Percentiles rank a stretch among this genome's conserved stretches.
Evolutionary conservation across 2,113 vertebrate genomes (phyloP).

Genomic region (Crotalus viridis): DNA sequence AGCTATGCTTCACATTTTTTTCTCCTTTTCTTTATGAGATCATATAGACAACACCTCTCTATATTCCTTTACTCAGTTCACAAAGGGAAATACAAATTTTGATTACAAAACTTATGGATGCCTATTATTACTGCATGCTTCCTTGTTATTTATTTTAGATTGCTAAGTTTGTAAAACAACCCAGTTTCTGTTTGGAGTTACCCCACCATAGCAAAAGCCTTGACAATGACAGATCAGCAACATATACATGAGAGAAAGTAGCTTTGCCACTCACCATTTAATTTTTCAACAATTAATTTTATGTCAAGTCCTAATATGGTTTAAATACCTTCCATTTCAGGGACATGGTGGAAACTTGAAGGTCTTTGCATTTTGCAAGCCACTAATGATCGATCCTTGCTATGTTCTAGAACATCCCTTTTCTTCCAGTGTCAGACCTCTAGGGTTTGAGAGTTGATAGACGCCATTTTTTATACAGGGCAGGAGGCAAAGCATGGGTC

Average conservation of each 20-base stretch:
- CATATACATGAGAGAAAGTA: background rate
- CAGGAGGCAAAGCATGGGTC: background rate
- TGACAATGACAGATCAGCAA: background rate
- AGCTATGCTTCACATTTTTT: background rate
- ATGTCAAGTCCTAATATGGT: background rate
- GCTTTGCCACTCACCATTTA: background rate
- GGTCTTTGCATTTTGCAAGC: background rate
- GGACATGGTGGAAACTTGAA: background rate
- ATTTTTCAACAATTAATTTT: background rate
- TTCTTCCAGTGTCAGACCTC: background rate
- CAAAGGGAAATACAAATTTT: background rate
- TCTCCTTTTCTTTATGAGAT: too few relatives aligned
- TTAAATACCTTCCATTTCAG: background rate
- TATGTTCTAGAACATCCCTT: background rate
- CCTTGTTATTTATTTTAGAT: background rate
- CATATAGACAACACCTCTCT: background rate
- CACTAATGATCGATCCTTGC: background rate
- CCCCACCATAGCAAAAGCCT: background rate
- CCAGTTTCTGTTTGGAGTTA: background rate
- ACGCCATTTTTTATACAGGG: background rate
- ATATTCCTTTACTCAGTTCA: background rate
- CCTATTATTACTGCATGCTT: background rate
- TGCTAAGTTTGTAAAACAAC: background rate
- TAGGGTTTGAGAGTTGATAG: background rate
- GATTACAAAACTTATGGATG: background rate